Evolutionary conservation across 2,888 invertebrate genomes (phyloP).

Genomic region (Perizoma affinitatum): DNA sequence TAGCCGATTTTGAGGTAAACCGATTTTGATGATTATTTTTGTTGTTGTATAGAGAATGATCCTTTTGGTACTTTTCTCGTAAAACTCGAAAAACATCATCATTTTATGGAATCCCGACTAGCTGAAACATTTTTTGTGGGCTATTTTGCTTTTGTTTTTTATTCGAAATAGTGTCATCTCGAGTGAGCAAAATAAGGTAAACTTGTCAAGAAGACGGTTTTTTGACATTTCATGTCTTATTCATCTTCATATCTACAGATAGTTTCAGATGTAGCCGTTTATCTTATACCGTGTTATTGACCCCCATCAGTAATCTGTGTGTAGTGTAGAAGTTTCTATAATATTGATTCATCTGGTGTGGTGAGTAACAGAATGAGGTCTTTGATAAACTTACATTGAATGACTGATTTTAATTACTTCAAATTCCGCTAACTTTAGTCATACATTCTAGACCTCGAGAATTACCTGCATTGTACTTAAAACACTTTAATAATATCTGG

Average conservation of each 20-base stretch:
- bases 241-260: conserved; percentile 7
- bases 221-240: conserved; percentile 4
- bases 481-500: not conserved
- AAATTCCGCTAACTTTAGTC: conserved; percentile 46
- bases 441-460: conserved; percentile 26
- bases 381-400: conserved; percentile 49
- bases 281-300: conserved; percentile 29
- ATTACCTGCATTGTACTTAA: not conserved
- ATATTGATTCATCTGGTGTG: conserved; percentile 50
- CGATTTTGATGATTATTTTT: too few species aligned
- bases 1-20: too few species aligned
- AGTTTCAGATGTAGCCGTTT: conserved; percentile 20
- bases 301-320: conserved; percentile 16
- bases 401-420: conserved; percentile 41
- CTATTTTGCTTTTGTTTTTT: too few species aligned
- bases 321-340: conserved; percentile 30
- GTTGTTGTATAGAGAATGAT: too few species aligned
- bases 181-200: too few species aligned
- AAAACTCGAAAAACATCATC: too few species aligned
- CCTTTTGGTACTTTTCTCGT: too few species aligned
- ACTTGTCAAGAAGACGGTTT: too few species aligned
- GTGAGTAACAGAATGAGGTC: conserved; percentile 51
- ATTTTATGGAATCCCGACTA: too few species aligned
- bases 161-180: too few species aligned
- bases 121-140: too few species aligned